These are phyloP conservation scores for Lepidocyrtinus sp. DNA, from an alignment of 2,888 invertebrate genomes.

Conservation along the genomic window DNA sequence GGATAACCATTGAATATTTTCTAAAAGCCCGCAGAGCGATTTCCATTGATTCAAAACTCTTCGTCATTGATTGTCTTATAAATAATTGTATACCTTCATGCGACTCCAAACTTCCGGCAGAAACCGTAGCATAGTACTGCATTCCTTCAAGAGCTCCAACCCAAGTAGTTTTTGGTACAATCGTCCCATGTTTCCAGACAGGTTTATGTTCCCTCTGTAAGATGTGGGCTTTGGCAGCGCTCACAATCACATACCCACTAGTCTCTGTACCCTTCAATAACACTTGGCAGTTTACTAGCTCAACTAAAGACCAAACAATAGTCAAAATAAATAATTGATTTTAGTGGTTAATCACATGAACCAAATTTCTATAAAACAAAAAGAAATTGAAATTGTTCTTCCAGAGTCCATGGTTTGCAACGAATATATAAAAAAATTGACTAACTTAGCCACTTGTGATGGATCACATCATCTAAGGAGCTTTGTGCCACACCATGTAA, in stretches of 20 bases:
- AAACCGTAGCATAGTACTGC: slow-evolving; percentile 99
- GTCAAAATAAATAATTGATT: too few species aligned
- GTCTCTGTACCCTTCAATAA: slow-evolving; percentile 97
- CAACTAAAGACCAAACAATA: slow-evolving; percentile 83
- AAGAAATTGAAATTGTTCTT: too few species aligned
- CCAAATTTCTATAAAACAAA: not conserved
- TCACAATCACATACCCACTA: slow-evolving; percentile 96
- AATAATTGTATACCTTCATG: slow-evolving; percentile 64
- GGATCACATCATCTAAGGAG: slow-evolving; percentile 90
- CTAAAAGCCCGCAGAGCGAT: too few species aligned
- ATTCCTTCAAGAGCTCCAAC: slow-evolving; percentile 95
- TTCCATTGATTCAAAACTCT: not conserved
- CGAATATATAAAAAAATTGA: slow-evolving; percentile 46
- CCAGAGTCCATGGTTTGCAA: not conserved
- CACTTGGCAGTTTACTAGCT: slow-evolving; percentile 93
- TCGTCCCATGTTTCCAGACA: slow-evolving; percentile 87
- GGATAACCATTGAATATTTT: slow-evolving; percentile 97
- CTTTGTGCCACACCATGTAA: slow-evolving; percentile 90
- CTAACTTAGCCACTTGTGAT: slow-evolving; percentile 95
- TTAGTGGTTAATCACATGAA: too few species aligned
- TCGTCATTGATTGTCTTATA: not conserved
- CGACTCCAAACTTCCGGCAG: slow-evolving; percentile 74
- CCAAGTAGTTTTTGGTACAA: slow-evolving; percentile 97
- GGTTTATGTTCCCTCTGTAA: slow-evolving; percentile 90
- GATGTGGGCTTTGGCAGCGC: slow-evolving; percentile 96